These are phyloP conservation scores for Paramuricea clavata DNA, from an alignment of 92 coral and sea anemone genomes.

Conservation along the genomic window DNA sequence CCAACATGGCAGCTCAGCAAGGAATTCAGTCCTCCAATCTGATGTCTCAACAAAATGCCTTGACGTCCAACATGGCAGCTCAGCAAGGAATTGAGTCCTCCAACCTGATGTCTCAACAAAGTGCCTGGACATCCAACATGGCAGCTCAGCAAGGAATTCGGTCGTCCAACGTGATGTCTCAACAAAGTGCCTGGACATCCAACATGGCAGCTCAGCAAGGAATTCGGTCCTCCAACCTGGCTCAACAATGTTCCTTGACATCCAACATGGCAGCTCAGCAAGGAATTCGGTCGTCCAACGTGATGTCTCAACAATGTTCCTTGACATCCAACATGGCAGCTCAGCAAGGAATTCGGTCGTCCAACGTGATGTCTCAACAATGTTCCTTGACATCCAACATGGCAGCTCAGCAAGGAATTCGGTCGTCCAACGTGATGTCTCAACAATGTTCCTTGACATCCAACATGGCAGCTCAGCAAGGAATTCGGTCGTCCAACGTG, in stretches of 20 bases:
- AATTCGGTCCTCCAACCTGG: neutral
- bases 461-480: neutral
- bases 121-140: neutral
- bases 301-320: neutral
- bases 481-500: neutral
- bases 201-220: slow-evolving; percentile 6
- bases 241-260: neutral
- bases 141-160: neutral
- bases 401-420: neutral
- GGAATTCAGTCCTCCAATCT: neutral
- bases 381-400: neutral
- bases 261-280: neutral
- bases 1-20: slow-evolving; percentile 1
- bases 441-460: no score
- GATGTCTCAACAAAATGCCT: slow-evolving; percentile 7
- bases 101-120: neutral
- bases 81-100: neutral
- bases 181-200: neutral
- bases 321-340: neutral
- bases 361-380: neutral
- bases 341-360: neutral
- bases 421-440: no score
- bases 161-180: neutral
- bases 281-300: neutral
- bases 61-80: slow-evolving; percentile 1